Conservation (phyloP, 1,140 invertebrate species). For the Paramacrobiotus metropolitanus region DNA sequence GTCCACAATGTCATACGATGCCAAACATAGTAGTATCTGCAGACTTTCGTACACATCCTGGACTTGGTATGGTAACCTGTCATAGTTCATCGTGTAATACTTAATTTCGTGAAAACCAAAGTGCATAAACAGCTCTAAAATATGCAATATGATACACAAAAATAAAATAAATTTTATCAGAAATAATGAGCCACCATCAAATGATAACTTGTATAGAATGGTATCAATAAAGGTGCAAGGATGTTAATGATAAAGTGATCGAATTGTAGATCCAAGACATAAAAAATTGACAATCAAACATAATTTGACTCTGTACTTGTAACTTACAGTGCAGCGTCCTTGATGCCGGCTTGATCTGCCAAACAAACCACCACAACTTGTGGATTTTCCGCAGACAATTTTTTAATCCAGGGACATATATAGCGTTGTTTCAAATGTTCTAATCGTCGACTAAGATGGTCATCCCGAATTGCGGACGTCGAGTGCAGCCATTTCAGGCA, state of each 20-base stretch:
- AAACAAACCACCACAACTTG: background rate
- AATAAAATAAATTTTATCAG: too few species aligned
- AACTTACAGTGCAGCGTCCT: background rate
- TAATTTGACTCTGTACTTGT: too few species aligned
- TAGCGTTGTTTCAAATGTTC: background rate
- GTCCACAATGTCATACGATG: slow-evolving; percentile 2
- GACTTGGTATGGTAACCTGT: background rate
- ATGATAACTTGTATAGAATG: too few species aligned
- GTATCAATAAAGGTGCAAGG: background rate
- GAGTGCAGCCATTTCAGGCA: slow-evolving; percentile 2
- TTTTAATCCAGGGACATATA: slow-evolving; percentile 1
- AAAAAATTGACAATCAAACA: too few species aligned
- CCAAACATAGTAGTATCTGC: background rate
- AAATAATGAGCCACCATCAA: too few species aligned
- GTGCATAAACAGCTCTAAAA: too few species aligned
- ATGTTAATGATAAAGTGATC: background rate
- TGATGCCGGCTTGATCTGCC: background rate
- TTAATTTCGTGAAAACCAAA: too few species aligned
- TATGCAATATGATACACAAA: too few species aligned
- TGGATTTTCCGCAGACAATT: background rate
- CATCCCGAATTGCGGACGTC: background rate
- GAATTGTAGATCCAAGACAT: background rate
- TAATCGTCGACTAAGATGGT: slow-evolving; percentile 1
- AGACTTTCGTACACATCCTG: slow-evolving; percentile 3
- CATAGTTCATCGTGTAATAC: background rate